Conservation (phyloP, 2,113 vertebrate genomes). For the Coptodon bakossiorum region DNA sequence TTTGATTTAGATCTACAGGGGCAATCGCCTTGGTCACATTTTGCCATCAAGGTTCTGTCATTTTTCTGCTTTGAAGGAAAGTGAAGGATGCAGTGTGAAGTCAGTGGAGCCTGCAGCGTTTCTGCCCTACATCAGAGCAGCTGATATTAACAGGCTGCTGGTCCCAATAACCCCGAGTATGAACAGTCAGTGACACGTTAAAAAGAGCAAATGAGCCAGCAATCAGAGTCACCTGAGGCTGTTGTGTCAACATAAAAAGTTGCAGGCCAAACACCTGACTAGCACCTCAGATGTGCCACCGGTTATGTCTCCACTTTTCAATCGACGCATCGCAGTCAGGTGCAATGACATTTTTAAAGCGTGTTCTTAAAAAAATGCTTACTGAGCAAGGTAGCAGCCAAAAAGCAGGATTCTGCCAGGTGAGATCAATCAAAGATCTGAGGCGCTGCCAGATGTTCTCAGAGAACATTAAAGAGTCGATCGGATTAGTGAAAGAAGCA, state of each 20-base stretch:
- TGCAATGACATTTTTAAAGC: neutral
- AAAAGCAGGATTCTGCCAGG: constrained; percentile 23
- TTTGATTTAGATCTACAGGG: constrained; percentile 39
- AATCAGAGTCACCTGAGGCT: constrained; percentile 16
- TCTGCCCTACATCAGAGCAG: constrained; percentile 7
- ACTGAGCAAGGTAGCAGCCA: constrained; percentile 34
- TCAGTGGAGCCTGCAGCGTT: constrained; percentile 15
- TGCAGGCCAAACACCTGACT: neutral
- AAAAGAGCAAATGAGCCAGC: constrained; percentile 41
- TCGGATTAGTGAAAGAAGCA: constrained; percentile 51
- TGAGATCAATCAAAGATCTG: constrained; percentile 53
- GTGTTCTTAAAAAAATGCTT: constrained; percentile 8
- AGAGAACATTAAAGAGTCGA: constrained; percentile 41
- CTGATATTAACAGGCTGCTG: constrained; percentile 37
- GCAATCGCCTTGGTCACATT: constrained; percentile 45
- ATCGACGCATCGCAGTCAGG: neutral
- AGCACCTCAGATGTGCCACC: neutral
- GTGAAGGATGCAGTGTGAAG: constrained; percentile 19
- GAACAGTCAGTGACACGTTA: constrained; percentile 19
- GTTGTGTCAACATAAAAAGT: constrained; percentile 10
- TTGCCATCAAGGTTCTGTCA: constrained; percentile 15
- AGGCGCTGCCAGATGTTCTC: constrained; percentile 49
- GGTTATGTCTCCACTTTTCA: neutral
- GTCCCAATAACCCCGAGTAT: constrained; percentile 18
- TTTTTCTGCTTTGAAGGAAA: constrained; percentile 34